Evolutionary conservation across 2,113 vertebrate genomes (phyloP), one percentile per base, ranked within the genome.

Genomic region (Meles meles): DNA sequence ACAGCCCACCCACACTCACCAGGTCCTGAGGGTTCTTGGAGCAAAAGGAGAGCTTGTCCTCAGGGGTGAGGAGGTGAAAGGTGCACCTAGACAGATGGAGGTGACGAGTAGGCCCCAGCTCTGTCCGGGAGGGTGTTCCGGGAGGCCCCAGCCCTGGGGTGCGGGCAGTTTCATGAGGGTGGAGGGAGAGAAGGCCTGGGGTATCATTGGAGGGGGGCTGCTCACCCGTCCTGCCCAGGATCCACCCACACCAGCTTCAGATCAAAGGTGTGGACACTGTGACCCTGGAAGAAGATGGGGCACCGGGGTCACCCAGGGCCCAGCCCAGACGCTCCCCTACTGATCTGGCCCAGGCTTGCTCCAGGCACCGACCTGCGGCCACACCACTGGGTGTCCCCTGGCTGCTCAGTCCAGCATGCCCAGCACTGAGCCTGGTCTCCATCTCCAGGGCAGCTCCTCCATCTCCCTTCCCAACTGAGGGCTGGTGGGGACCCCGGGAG

Each of bases 231-330:
- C 72, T 79, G 79, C 89, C 77, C 0, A 39, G 94, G 93, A 15
- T 98, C 98, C 49, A 99, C 93, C 99, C 99, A 99, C 27, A 99
- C 97, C 39, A 99, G 98, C 97, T 98, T 99, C 98, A 99, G 97
- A 11, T 99, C 98, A 44, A 98, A 99, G 77, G 97, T 98, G 91
- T 98, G 97, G 86, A 98, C 90, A 0, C 15, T 98, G 95, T 98
- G 97, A 20, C 99, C 98, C 99, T 99, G 37, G 80, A 93, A 94
- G 25, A 72, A 49, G 25, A 94, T 6, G 17, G 44, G 27, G 1
- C 20, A 42, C 6, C 18, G 34, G 65, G 10, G n/a, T 84, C 49
- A 6, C 5, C 17, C 8, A 2, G 72, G 86, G 49, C 49, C 42
- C 69, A 20, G 13, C 1, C 13, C 25, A 31, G 69, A 31, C 2